Evolutionary conservation across 2,797 vertebrate genomes (phyloP), one percentile per base, ranked within the genome.

Genomic region (Ibycter americanus): DNA sequence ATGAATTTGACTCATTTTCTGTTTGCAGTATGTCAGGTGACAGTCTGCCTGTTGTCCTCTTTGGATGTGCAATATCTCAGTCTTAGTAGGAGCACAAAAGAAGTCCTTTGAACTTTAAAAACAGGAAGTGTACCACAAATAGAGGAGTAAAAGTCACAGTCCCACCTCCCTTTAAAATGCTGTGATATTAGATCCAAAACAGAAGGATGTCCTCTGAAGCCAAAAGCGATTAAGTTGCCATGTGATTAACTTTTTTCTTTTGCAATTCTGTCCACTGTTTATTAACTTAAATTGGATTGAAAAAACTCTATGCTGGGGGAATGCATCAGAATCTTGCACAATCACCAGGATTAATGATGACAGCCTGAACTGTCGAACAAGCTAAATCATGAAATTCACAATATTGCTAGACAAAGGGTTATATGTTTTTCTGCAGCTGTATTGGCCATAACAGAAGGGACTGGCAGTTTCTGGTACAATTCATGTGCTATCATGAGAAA

Each of bases 201-300:
- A 66, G 47, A 66, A 38, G 20, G 34, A 13, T 89, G 61, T 83
- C 40, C 31, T 96, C 92, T 82, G 67, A 76, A 95, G 47, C 74
- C 63, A 66, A 58, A 86, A 89, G 44, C 3, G 3, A 82, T 90
- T 91, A 78, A 71, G 68, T 87, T 92, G 51, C 52, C 12, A 2
- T 73, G 62, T 80, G 83, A 86, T 81, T 93, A 49, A 83, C 68
- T 66, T 78, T 82, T 89, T 86, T 79, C 58, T 80, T 96, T 62
- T 63, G 42, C 86, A 32, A 27, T 95, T 94, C 78, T 83, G 61
- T 79, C 38, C 58, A 19, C 66, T 94, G 51, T 94, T 97, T 89
- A 91, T 86, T 93, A 93, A 87, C 62, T 94, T 66, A 49, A 77
- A 86, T 95, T 95, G 62, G 47, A 77, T 72, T 86, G 91, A 74